A percentile compares a stretch with the other conserved stretches of the same genome.
phyloP scores from a whole-genome alignment of 1,140 invertebrate species.

The Papilio polytes region DNA sequence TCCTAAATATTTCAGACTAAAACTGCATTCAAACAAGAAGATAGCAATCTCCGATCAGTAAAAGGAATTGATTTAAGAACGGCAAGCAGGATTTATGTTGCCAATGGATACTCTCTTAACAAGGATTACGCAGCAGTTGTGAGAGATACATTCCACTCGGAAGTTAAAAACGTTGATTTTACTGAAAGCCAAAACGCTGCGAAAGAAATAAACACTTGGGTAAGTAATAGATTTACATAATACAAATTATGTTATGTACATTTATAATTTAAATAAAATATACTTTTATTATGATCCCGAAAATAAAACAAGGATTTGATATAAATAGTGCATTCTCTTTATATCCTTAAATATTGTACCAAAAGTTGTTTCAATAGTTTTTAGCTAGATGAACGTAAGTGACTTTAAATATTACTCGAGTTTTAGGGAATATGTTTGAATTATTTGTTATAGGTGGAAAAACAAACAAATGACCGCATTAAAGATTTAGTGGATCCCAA shows the following conservation, averaged over 20 bases:
- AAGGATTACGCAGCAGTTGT: slow-evolving; percentile 47
- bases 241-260: too few relatives aligned
- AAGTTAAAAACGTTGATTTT: slow-evolving; percentile 65
- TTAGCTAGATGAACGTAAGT: too few relatives aligned
- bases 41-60: slow-evolving; percentile 46
- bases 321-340: not conserved
- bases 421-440: not conserved
- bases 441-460: slow-evolving; percentile 83
- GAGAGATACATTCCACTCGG: slow-evolving; percentile 50
- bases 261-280: too few relatives aligned
- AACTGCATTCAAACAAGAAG: slow-evolving; percentile 47
- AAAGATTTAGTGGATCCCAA: slow-evolving; percentile 82
- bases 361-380: too few relatives aligned
- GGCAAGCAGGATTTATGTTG: slow-evolving; percentile 54
- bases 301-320: not conserved
- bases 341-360: too few relatives aligned
- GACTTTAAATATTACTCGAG: not conserved
- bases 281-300: too few relatives aligned
- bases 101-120: slow-evolving; percentile 50
- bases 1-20: slow-evolving; percentile 41
- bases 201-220: slow-evolving; percentile 79
- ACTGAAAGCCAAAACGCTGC: slow-evolving; percentile 52
- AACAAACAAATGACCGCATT: slow-evolving; percentile 89
- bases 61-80: slow-evolving; percentile 51
- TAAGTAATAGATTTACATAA: slow-evolving; percentile 60